Evolutionary conservation across 2,888 invertebrate species (phyloP).

Genomic region (Beris chalybata): DNA sequence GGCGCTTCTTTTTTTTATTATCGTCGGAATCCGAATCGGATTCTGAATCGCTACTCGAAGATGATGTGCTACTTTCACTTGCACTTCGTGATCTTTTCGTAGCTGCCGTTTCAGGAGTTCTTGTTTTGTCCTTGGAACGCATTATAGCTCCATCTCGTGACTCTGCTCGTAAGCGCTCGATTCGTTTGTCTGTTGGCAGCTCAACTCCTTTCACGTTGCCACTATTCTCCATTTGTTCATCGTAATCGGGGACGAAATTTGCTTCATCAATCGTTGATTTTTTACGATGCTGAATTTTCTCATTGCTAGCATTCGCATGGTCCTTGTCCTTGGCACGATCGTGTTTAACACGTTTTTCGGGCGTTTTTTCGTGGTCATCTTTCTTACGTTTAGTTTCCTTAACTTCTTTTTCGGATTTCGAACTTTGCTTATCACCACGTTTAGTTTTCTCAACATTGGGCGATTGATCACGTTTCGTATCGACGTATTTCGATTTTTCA

Average conservation of each 20-base stretch:
- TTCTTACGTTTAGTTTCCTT: slow-evolving; percentile 37
- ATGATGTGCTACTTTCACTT: slow-evolving; percentile 56
- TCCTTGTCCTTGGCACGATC: slow-evolving; percentile 41
- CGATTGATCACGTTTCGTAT: slow-evolving; percentile 29
- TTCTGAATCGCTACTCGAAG: slow-evolving; percentile 63
- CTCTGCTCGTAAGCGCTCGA: slow-evolving; percentile 58
- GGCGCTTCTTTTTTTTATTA: slow-evolving; percentile 62
- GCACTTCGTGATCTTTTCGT: slow-evolving; percentile 62
- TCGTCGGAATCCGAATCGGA: slow-evolving; percentile 55
- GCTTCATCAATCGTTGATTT: slow-evolving; percentile 72
- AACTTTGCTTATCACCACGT: slow-evolving; percentile 39
- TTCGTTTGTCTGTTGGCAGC: slow-evolving; percentile 49
- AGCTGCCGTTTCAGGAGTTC: slow-evolving; percentile 44
- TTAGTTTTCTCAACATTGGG: slow-evolving; percentile 48
- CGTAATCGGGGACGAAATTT: slow-evolving; percentile 75
- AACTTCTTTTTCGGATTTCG: slow-evolving; percentile 42
- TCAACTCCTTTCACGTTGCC: slow-evolving; percentile 50
- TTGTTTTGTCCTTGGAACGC: slow-evolving; percentile 33
- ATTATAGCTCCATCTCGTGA: slow-evolving; percentile 41
- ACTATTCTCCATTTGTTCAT: slow-evolving; percentile 67
- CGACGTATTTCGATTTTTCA: background rate
- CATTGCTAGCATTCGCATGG: slow-evolving; percentile 5
- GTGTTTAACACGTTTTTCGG: slow-evolving; percentile 40
- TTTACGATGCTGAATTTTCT: slow-evolving; percentile 58
- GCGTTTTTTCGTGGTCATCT: slow-evolving; percentile 41